Evolutionary conservation across 2,113 vertebrate species (phyloP).

Genomic region (Phalacrocorax aristotelis): DNA sequence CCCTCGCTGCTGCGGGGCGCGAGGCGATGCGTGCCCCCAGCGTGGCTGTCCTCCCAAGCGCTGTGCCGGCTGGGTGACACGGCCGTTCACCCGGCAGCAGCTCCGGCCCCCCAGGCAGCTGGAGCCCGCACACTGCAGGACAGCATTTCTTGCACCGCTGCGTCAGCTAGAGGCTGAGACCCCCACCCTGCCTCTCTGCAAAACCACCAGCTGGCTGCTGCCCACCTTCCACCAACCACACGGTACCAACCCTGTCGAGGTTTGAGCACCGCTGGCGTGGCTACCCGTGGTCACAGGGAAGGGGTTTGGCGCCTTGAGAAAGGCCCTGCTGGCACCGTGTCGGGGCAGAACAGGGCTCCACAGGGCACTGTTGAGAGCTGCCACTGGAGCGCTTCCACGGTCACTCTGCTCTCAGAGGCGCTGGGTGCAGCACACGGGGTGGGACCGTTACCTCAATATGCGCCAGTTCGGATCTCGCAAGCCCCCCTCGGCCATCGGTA

Average conservation of each 20-base stretch:
- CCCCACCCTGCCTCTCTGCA: background rate
- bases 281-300: background rate
- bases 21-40: background rate
- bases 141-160: background rate
- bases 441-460: slow-evolving; percentile 36
- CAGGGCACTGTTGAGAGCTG: background rate
- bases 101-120: background rate
- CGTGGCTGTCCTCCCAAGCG: background rate
- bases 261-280: background rate
- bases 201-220: background rate
- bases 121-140: background rate
- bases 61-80: background rate
- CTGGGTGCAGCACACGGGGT: background rate
- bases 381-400: background rate
- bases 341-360: background rate
- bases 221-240: background rate
- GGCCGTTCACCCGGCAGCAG: background rate
- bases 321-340: background rate
- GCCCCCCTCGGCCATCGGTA: slow-evolving; percentile 7
- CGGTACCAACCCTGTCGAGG: background rate
- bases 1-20: rapidly evolving
- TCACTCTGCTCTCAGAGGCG: background rate
- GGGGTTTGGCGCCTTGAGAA: background rate
- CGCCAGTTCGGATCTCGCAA: background rate
- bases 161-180: background rate